phyloP scores from a whole-genome alignment of 30 jellyfish, hydroid and myxozoan species.

The Pelagia noctiluca region DNA sequence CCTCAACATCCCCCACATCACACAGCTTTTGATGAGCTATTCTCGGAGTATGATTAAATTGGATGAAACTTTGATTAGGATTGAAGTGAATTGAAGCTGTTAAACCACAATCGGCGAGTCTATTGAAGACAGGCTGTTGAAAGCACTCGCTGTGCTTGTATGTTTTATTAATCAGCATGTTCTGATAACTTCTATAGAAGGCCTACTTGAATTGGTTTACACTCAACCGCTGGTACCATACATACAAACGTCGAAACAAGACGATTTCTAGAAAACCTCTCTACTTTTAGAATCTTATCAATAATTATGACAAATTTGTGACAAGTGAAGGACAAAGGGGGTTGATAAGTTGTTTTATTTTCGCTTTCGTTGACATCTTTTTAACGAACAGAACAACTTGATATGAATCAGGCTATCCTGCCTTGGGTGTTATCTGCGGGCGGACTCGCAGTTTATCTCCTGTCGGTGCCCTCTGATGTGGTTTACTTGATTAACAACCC shows the following conservation, averaged over 20 bases:
- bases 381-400: no score
- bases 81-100: background rate
- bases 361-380: no score
- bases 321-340: background rate
- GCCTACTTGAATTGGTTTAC: background rate
- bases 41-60: background rate
- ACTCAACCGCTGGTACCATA: background rate
- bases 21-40: background rate
- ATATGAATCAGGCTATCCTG: no score
- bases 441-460: no score
- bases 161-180: slow-evolving; percentile 31
- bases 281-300: no score
- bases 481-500: background rate
- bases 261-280: background rate
- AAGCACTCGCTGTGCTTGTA: slow-evolving; percentile 47
- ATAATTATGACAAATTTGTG: background rate
- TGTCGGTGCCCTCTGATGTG: slow-evolving; percentile 54
- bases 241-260: background rate
- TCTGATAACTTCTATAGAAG: slow-evolving; percentile 13
- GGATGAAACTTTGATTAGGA: background rate
- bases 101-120: background rate
- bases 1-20: background rate
- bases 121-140: background rate
- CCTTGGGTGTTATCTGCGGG: no score
- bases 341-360: background rate